phyloP scores from a whole-genome alignment of 2,113 vertebrate genomes.

The Laticauda laticaudata region DNA sequence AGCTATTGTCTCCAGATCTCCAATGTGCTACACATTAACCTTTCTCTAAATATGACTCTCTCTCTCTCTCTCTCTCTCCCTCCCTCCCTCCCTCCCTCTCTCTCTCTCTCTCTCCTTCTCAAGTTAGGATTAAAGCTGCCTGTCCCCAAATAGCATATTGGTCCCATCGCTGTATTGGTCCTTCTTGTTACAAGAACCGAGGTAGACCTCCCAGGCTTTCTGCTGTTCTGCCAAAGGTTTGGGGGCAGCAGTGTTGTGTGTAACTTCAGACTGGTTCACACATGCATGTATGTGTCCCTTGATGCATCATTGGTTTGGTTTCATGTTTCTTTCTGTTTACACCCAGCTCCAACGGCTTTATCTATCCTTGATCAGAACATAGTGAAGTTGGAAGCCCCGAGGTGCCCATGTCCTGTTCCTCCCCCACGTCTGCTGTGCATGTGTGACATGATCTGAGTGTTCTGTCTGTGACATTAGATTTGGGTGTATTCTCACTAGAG shows the following conservation, averaged over 20 bases:
- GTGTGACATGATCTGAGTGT: not conserved
- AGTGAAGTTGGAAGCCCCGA: no score
- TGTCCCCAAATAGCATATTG: slow-evolving; percentile 40
- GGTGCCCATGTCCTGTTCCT: not conserved
- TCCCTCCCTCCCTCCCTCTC: not conserved
- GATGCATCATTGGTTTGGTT: not conserved
- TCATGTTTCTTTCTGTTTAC: not conserved
- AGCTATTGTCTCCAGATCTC: slow-evolving; percentile 70
- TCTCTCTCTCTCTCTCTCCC: slow-evolving; percentile 48
- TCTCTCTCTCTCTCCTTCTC: slow-evolving; percentile 31
- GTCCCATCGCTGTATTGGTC: slow-evolving; percentile 50
- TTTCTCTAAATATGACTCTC: slow-evolving; percentile 71
- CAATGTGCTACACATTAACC: slow-evolving; percentile 69
- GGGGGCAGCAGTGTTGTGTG: not conserved
- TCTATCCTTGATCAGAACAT: not conserved
- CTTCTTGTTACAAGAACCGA: not conserved
- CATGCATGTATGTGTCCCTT: not conserved
- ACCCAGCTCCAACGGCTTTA: not conserved
- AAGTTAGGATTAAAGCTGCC: slow-evolving; percentile 1
- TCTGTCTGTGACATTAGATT: not conserved
- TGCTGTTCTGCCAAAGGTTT: not conserved
- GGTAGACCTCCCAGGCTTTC: not conserved
- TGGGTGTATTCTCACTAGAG: not conserved
- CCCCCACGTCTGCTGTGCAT: not conserved
- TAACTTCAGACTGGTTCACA: slow-evolving; percentile 10